Conservation (phyloP, 2,888 invertebrate genomes). For the Alloplasta piceator region DNA sequence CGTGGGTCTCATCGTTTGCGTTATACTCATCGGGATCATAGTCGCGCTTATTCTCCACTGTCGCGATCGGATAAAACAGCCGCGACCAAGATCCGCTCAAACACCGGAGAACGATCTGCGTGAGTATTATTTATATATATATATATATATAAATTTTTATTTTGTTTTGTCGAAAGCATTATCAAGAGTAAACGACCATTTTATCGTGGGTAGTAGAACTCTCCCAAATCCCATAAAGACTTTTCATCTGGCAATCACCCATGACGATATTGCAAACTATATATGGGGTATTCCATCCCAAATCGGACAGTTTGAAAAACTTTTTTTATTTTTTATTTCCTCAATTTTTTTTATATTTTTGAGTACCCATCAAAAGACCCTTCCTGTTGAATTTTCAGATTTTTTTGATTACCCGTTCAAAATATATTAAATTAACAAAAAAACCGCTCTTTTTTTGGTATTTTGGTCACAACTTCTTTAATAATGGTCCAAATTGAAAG, state of each 20-base stretch:
- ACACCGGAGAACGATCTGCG: slow-evolving; percentile 82
- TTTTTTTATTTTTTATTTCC: no score
- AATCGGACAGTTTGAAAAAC: no score
- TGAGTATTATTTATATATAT: slow-evolving; percentile 74
- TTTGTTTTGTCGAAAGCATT: slow-evolving; percentile 8
- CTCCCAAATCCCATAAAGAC: not conserved
- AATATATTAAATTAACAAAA: no score
- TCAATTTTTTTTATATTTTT: no score
- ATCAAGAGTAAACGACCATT: slow-evolving; percentile 32
- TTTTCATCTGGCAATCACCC: slow-evolving; percentile 15
- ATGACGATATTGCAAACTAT: not conserved
- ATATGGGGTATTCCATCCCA: no score
- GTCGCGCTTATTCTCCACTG: slow-evolving; percentile 94
- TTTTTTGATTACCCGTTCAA: no score
- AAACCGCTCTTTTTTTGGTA: no score
- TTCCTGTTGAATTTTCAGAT: no score
- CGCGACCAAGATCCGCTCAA: slow-evolving; percentile 78
- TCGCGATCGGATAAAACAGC: slow-evolving; percentile 84
- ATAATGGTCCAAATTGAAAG: no score
- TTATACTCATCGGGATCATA: slow-evolving; percentile 93
- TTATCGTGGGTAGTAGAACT: no score
- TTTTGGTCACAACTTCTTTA: no score
- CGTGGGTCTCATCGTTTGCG: slow-evolving; percentile 93
- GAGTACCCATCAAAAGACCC: no score
- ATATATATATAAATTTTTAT: slow-evolving; percentile 17